phyloP scores from a whole-genome alignment of 2,797 vertebrate genomes.

The Loriculus beryllinus region DNA sequence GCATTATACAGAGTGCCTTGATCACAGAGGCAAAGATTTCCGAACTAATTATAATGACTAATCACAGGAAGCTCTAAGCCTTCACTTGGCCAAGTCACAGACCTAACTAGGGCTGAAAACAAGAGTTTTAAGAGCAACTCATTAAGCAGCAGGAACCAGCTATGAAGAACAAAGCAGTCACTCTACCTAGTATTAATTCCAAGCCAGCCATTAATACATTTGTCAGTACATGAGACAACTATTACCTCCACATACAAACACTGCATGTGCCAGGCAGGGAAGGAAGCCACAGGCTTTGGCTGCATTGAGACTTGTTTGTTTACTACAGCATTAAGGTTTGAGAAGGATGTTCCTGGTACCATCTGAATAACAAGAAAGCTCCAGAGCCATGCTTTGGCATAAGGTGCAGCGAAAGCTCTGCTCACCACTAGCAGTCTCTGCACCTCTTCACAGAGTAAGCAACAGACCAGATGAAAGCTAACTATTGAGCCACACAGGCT shows the following conservation, averaged over 20 bases:
- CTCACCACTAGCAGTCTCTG: neutral
- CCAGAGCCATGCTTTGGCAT: neutral
- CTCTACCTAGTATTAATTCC: conserved; percentile 53
- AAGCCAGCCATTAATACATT: conserved; percentile 49
- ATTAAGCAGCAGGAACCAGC: conserved; percentile 57
- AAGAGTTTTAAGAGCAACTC: conserved; percentile 59
- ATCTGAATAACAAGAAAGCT: neutral
- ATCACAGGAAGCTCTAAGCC: conserved; percentile 59
- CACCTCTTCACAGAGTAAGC: accelerated
- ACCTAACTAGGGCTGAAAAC: conserved; percentile 53
- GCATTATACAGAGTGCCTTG: conserved; percentile 32
- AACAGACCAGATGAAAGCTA: neutral
- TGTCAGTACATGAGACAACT: conserved; percentile 50
- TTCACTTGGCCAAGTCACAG: conserved; percentile 51
- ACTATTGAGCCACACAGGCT: neutral
- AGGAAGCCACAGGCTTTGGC: conserved; percentile 54
- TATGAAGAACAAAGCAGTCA: conserved; percentile 37
- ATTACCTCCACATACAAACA: conserved; percentile 48
- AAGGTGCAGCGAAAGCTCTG: neutral
- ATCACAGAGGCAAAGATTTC: conserved; percentile 60
- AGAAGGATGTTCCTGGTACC: neutral
- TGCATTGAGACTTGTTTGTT: conserved; percentile 12
- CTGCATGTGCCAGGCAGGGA: conserved; percentile 35
- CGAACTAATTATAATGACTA: conserved; percentile 64
- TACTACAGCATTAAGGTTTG: conserved; percentile 13